A percentile compares a stretch with the other conserved stretches of the same genome.
Evolutionary conservation across 2,888 invertebrate genomes (phyloP).

Genomic region (Schizotus pectinicornis): DNA sequence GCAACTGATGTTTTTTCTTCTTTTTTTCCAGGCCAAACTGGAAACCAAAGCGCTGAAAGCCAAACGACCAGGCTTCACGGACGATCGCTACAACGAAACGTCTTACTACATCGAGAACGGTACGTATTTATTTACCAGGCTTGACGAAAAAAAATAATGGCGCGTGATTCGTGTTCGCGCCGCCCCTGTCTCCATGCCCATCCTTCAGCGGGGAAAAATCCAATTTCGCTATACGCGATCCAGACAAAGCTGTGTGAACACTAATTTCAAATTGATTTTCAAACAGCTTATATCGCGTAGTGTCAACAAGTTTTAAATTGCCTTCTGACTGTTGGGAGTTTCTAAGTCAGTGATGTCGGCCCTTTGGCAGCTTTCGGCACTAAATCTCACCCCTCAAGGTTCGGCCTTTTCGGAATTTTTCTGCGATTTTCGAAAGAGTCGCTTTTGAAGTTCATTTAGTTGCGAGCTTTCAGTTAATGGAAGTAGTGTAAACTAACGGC

Average conservation of each 20-base stretch:
- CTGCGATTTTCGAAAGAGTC: background rate
- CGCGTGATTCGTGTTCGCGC: constrained; percentile 27
- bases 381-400: too few relatives aligned
- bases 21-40: constrained; percentile 81
- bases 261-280: constrained; percentile 20
- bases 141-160: constrained; percentile 18
- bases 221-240: constrained; percentile 18
- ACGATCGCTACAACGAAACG: constrained; percentile 92
- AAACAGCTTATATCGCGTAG: constrained; percentile 10
- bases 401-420: too few relatives aligned
- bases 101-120: constrained; percentile 96
- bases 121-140: constrained; percentile 59
- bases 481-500: too few relatives aligned
- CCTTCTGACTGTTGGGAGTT: constrained; percentile 1
- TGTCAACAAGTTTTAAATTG: constrained; percentile 19
- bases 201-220: constrained; percentile 22
- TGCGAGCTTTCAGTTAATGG: background rate
- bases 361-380: too few relatives aligned
- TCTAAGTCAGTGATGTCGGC: background rate
- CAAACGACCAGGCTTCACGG: constrained; percentile 89
- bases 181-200: constrained; percentile 1
- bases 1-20: constrained; percentile 15
- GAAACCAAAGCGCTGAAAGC: constrained; percentile 91
- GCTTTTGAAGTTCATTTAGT: background rate
- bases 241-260: constrained; percentile 1